Evolutionary conservation across 2,113 vertebrate genomes (phyloP).

Genomic region (Isurus oxyrinchus): DNA sequence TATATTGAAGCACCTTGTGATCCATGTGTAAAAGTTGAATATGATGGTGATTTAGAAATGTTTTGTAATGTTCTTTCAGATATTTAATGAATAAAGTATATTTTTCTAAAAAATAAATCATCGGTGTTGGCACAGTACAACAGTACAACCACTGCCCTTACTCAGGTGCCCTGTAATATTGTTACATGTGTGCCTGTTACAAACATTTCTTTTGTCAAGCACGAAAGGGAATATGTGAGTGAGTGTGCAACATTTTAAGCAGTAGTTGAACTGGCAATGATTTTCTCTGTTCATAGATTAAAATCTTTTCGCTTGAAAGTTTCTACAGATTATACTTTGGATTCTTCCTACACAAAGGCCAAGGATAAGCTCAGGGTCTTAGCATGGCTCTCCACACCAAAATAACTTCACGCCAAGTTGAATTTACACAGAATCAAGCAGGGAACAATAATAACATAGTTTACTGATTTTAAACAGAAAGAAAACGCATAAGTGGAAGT

Average conservation of each 20-base stretch:
- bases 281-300: not conserved
- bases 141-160: not conserved
- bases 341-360: not conserved
- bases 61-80: no score
- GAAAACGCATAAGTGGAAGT: not conserved
- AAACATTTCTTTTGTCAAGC: not conserved
- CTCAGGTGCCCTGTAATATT: no score
- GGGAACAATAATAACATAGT: not conserved
- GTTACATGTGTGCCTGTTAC: not conserved
- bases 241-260: not conserved
- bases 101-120: no score
- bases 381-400: not conserved
- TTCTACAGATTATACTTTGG: not conserved
- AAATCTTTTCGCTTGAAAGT: not conserved
- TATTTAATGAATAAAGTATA: no score
- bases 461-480: not conserved
- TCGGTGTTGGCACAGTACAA: not conserved
- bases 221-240: not conserved
- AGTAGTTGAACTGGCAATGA: not conserved
- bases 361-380: not conserved
- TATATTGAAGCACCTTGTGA: no score
- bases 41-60: no score
- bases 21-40: no score
- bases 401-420: not conserved
- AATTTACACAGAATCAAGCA: not conserved